Evolutionary conservation across 2,113 vertebrate genomes (phyloP).

Genomic region (Melozone crissalis): DNA sequence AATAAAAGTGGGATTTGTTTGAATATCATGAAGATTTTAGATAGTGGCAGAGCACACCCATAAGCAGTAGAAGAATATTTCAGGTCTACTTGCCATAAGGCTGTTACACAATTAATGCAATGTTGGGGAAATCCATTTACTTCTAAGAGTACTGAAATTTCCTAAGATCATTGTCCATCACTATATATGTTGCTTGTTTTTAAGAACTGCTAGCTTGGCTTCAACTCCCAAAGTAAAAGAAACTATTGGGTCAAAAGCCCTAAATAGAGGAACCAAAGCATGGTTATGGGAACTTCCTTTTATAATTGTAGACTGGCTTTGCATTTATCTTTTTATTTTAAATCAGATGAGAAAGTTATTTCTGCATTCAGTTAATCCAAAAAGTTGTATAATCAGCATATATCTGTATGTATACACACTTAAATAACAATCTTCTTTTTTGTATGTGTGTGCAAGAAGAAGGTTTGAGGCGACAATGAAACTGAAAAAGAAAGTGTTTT

Average conservation of each 20-base stretch:
- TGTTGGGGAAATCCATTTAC: neutral
- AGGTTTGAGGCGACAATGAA: neutral
- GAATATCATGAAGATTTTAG: neutral
- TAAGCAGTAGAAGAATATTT: neutral
- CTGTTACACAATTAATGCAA: neutral
- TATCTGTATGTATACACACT: neutral
- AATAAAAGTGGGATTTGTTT: neutral
- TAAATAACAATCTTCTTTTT: neutral
- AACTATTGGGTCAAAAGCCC: neutral
- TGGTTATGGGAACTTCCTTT: neutral
- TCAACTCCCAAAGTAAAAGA: neutral
- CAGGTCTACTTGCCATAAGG: neutral
- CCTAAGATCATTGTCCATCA: neutral
- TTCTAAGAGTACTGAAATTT: neutral
- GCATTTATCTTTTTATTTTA: neutral
- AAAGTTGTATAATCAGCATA: neutral
- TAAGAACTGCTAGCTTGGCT: neutral
- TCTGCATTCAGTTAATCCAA: neutral
- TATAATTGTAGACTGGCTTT: neutral
- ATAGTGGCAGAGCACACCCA: accelerated
- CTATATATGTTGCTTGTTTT: neutral
- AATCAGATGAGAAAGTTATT: neutral
- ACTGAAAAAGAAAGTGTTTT: neutral
- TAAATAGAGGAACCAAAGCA: neutral
- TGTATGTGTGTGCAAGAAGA: neutral